These are phyloP conservation scores for Cheiracanthium punctorium DNA, from an alignment of 2,888 invertebrate species.

Conservation along the genomic window DNA sequence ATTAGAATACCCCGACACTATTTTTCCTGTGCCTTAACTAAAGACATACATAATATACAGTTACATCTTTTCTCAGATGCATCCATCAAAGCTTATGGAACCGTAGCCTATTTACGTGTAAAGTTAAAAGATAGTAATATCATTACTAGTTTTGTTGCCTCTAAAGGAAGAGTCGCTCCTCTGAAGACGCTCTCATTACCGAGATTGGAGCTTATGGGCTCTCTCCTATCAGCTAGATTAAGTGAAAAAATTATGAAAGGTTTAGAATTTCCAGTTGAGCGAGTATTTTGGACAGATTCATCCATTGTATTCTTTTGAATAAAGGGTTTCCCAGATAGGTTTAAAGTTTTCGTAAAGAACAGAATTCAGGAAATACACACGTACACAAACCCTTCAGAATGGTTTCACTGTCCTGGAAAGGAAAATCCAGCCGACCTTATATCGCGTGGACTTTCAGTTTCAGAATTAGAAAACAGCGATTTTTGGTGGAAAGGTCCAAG, in stretches of 20 bases:
- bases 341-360: neutral
- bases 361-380: neutral
- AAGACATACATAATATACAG: neutral
- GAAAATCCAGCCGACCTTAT: slow-evolving; percentile 74
- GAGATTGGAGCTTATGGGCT: neutral
- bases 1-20: neutral
- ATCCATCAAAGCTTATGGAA: slow-evolving; percentile 1
- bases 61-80: slow-evolving; percentile 28
- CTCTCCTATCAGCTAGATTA: slow-evolving; percentile 12
- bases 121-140: neutral
- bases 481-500: slow-evolving; percentile 71
- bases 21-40: neutral
- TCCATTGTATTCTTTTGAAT: slow-evolving; percentile 9
- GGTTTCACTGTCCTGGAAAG: slow-evolving; percentile 26
- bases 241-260: neutral
- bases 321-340: neutral
- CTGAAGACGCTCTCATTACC: neutral
- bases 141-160: neutral
- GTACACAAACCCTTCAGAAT: neutral
- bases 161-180: slow-evolving; percentile 12
- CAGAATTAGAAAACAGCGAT: slow-evolving; percentile 39
- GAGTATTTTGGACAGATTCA: neutral
- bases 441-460: slow-evolving; percentile 69
- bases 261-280: neutral
- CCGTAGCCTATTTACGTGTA: neutral